phyloP scores from a whole-genome alignment of 2,888 invertebrate species.

The Volucella inflata region DNA sequence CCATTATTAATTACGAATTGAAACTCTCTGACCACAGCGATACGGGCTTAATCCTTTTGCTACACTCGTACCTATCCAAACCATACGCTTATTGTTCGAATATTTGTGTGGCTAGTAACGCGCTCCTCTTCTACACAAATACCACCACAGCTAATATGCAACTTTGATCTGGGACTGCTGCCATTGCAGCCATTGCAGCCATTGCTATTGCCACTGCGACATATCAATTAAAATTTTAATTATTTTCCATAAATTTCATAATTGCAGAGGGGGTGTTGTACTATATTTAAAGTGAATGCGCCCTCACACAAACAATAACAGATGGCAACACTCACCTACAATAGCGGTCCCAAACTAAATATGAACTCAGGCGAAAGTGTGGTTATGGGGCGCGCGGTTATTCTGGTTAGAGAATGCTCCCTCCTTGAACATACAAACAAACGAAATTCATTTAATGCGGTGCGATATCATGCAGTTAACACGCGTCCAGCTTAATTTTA shows the following conservation, averaged over 20 bases:
- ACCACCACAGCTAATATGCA: constrained; percentile 50
- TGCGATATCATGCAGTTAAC: constrained; percentile 74
- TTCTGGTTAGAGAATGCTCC: neutral
- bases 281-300: neutral
- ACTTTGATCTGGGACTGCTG: neutral
- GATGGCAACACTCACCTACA: constrained; percentile 70
- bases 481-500: constrained; percentile 74
- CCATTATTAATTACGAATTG: constrained; percentile 67
- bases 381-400: constrained; percentile 46
- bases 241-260: constrained; percentile 73
- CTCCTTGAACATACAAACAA: neutral
- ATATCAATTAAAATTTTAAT: constrained; percentile 63
- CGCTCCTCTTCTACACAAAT: constrained; percentile 39
- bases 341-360: constrained; percentile 64
- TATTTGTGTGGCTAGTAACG: constrained; percentile 62
- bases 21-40: constrained; percentile 16
- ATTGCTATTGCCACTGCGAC: constrained; percentile 17
- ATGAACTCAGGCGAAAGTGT: constrained; percentile 71
- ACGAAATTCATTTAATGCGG: constrained; percentile 68
- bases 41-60: constrained; percentile 36
- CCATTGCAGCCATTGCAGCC: constrained; percentile 10
- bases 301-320: constrained; percentile 48
- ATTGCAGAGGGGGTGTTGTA: constrained; percentile 26
- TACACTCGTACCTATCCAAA: constrained; percentile 1
- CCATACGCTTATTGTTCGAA: neutral